Base-by-base conservation (phyloP, 2,888 invertebrate species). In the Scaptomyza tumidula region DNA sequence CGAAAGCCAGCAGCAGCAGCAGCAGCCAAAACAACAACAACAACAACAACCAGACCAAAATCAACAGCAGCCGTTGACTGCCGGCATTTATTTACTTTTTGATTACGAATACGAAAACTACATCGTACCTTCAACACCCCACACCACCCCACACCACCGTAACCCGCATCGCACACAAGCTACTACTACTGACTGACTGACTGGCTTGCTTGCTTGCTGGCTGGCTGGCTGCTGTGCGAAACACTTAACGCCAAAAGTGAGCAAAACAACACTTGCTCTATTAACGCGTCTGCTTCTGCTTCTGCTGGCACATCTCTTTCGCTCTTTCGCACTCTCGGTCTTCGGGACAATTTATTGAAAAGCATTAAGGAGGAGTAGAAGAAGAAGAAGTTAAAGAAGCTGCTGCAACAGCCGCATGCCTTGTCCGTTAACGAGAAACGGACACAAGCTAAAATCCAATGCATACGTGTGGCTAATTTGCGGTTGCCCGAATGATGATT, bases 201-300 rank as follows among this genome's bases (percentile, higher is more conserved):
- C 29, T 29, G n/a, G n/a, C n/a, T n/a, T n/a, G 62, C 62, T 56
- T 52, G 33, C 49, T 33, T 24, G 31, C 29, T 11, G 41, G 60
- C 67, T 76, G 63, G n/a, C n/a, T 48, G 48, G 60, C 67, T 76
- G 63, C 86, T 89, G 91, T 85, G 90, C 89, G 83, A 90, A 87
- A 73, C 90, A 90, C 86, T 90, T 90, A 88, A 90, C 90, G 91
- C 90, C 90, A 82, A 86, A 90, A 90, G 90, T 90, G 90, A 88
- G 86, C 88, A 88, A 90, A 90, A 81, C 91, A 90, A 90, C 90
- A 90, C 90, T 90, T 90, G 88, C 88, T 86, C 78, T 79, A 85
- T 87, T 77, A 82, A 78, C 86, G 80, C 76, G 86, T 61, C 78
- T 73, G 59, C 65, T 33, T 19, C 16, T 37, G n/a, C 29, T 5